Percentiles rank a stretch among this genome's conserved stretches.
Evolutionary conservation across 1,140 invertebrate species (phyloP).

Genomic region (Battus philenor): DNA sequence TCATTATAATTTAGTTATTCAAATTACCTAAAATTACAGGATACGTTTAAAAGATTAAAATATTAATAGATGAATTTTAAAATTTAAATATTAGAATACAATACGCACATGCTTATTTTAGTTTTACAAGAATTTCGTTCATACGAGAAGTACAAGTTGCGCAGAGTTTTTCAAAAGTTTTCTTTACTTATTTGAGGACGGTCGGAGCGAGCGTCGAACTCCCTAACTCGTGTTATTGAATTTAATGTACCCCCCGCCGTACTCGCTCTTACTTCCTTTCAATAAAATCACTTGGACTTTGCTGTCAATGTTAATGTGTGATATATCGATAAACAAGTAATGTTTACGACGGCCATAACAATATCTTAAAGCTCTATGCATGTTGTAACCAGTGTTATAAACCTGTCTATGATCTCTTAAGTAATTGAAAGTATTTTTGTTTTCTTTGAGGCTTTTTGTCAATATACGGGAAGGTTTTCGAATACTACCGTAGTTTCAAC

Average conservation of each 20-base stretch:
- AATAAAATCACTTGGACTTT: conserved; percentile 57
- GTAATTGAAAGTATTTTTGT: too few species aligned
- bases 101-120: conserved; percentile 42
- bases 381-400: too few species aligned
- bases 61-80: too few species aligned
- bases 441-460: too few species aligned
- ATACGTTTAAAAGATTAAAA: too few species aligned
- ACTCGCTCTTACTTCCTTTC: conserved; percentile 55
- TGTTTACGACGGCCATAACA: too few species aligned
- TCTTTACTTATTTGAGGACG: conserved; percentile 72
- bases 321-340: background rate
- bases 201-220: conserved; percentile 69
- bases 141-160: conserved; percentile 62
- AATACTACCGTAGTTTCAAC: too few species aligned
- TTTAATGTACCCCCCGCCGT: conserved; percentile 64
- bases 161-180: conserved; percentile 67
- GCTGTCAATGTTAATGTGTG: conserved; percentile 19
- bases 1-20: too few species aligned
- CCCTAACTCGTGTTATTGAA: conserved; percentile 74
- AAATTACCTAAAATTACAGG: too few species aligned
- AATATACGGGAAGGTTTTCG: too few species aligned
- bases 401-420: too few species aligned
- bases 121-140: conserved; percentile 50
- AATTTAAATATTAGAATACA: conserved; percentile 5
- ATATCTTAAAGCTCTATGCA: too few species aligned